Base-by-base conservation (phyloP, 2,113 vertebrate species). In the Syngnathus floridae region DNA sequence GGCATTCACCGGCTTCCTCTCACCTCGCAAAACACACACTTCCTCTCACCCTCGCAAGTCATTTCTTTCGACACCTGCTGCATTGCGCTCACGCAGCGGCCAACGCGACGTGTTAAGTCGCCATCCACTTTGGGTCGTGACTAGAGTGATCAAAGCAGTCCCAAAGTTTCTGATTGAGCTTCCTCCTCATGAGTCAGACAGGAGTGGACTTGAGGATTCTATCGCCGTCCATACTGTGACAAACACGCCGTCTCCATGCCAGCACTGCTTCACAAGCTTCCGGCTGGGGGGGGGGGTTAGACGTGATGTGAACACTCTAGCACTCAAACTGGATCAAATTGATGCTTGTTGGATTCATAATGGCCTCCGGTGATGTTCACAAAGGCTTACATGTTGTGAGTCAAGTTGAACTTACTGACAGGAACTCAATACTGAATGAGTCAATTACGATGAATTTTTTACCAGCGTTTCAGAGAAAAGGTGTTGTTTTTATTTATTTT, bases 131-230 rank as follows among this genome's bases (percentile, higher is more conserved):
- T 22, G 38, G 40, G 59, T 78, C 63, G 64, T 85, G 76, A 78
- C 67, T 66, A 55, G 76, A 35, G 38, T 64, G 72, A 73, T 31
- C 41, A 52, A 77, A 54, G 70, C 72, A 55, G 67, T 72, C 74
- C 73, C 73, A 46, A 83, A 78, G 12, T 37, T 68, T 75, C 67
- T 22, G 67, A 67, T 69, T 60, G 73, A 56, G 65, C 49, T 65
- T 56, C 22, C 54, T 55, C 54, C 54, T 55, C 38, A 69, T 84
- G 80, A 86, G 67, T 84, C 85, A 87, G 66, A 79, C 82, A 84
- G 71, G 71, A 40, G 43, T 66, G 55, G 40, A 72, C 31, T 71
- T n/a, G n/a, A 66, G 49, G 61, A 67, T 56, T 54, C 31, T 46
- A 65, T 67, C 73, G 67, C 35, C 2, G 69, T 76, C 55, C 55